Base-by-base conservation (phyloP, 2,797 vertebrate genomes). In the Lemur catta region DNA sequence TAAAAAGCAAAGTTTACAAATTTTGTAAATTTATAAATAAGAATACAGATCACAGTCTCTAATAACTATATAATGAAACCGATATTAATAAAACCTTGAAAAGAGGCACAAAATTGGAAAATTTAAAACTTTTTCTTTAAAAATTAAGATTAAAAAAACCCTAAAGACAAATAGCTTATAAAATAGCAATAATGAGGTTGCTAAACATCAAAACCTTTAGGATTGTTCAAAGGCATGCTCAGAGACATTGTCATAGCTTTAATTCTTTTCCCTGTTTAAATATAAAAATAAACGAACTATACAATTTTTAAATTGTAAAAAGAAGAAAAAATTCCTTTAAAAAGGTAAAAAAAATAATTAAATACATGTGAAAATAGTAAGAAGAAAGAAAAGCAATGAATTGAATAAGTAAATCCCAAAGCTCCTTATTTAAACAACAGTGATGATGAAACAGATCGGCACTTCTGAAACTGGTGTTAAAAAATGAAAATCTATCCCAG, bases 211-310 rank as follows among this genome's bases (percentile, higher is more conserved):
- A 93, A 87, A 90, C 12, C 18, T 80, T 78, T 57, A 80, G 43
- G 38, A 63, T 71, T 67, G 24, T 63, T 69, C 48, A 91, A 78
- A 72, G 1, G 4, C 28, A 7, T 35, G 79, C 22, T 82, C 30
- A 78, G 20, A 93, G 50, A 94, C 3, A 76, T 38, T 35, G 15
- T 18, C 35, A 61, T 6, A 33, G n/a, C 18, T 82, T 93, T 67
- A 91, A 57, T 33, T 85, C 35, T 52, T 75, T 89, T 15, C 30
- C 50, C 79, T 81, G 17, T 63, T 90, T 85, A 63, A 76, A 61
- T 61, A 91, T 92, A 63, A 94, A 96, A 92, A 74, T 80, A 90
- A 92, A 72, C 76, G 30, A 84, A 35, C 8, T 28, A 69, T 75
- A 82, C 22, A 10, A 87, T 28, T 50, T 89, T 67, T 88, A 59